Base-by-base conservation (phyloP, 2,113 vertebrate genomes). In the Sardina pilchardus region DNA sequence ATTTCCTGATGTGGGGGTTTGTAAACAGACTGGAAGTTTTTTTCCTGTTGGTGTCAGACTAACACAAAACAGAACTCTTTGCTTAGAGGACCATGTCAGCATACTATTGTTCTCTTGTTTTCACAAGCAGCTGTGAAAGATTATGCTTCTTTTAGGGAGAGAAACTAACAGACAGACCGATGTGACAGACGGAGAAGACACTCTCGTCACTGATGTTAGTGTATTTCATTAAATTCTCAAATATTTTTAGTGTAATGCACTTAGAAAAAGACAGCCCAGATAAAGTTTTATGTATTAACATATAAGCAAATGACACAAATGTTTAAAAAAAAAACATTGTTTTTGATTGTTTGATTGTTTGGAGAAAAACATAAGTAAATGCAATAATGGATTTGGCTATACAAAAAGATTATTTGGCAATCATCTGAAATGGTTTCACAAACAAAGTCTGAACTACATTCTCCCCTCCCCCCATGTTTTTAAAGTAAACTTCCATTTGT, bases 1-100 rank as follows among this genome's bases (percentile, higher is more conserved):
- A 88, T 91, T 90, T 90, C 89, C 91, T 91, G 89, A 90, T 91
- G 89, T 6, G 34, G 17, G 86, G 84, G 67, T 88, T 88, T 89
- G 91, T 92, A 92, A 93, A 93, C 89, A 91, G 88, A 21, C 17
- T 93, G 91, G 91, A 94, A 92, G 85, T 89, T 83, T 82, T 93
- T 26, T 95, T 94, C 92, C 93, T 93, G 90, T 89, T 85, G 91
- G 85, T 91, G 90, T 90, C 81, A 89, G 90, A 91, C 10, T 92
- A 94, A 93, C 91, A 84, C 88, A 89, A 86, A 88, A 87, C 85
- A 93, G 90, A 85, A 86, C 84, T 78, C 43, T 81, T 88, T 92
- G 53, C 3, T 34, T 36, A 12, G 36, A 36, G 10, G 4, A 36
- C 30, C 39, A 12, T 75, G 67, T 75, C 67, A 75, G 67, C 67